Conservation (phyloP, 2,797 vertebrate species). For the Helicolenus hilgendorfi region DNA sequence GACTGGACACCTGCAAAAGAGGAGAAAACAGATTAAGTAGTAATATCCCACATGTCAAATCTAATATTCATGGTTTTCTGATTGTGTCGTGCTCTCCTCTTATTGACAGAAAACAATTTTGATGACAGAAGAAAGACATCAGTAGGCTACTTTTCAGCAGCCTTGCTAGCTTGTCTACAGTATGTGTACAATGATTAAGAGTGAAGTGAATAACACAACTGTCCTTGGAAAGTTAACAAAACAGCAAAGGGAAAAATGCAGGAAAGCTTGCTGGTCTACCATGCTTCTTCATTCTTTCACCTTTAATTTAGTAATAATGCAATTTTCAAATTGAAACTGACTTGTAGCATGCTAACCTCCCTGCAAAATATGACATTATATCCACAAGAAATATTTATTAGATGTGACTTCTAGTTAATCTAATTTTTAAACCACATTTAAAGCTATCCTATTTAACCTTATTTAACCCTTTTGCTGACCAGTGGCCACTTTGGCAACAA, state of each 20-base stretch:
- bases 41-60: not conserved
- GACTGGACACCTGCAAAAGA: constrained; percentile 94
- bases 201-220: not conserved
- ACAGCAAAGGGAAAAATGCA: not conserved
- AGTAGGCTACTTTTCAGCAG: not conserved
- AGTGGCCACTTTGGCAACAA: not conserved
- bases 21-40: not conserved
- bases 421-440: not conserved
- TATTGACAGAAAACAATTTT: not conserved
- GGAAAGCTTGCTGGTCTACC: not conserved
- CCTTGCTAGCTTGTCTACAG: not conserved
- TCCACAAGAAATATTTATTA: not conserved
- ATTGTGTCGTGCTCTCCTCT: not conserved
- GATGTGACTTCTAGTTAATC: not conserved
- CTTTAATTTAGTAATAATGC: not conserved
- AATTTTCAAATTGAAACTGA: not conserved
- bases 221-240: not conserved
- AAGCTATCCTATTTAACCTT: not conserved
- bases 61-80: not conserved
- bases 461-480: not conserved
- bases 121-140: not conserved
- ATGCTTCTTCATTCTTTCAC: not conserved
- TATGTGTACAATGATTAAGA: not conserved
- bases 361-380: not conserved
- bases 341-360: not conserved